These are phyloP conservation scores for Dendrolimus kikuchii DNA, from an alignment of 1,140 invertebrate genomes.

Conservation along the genomic window DNA sequence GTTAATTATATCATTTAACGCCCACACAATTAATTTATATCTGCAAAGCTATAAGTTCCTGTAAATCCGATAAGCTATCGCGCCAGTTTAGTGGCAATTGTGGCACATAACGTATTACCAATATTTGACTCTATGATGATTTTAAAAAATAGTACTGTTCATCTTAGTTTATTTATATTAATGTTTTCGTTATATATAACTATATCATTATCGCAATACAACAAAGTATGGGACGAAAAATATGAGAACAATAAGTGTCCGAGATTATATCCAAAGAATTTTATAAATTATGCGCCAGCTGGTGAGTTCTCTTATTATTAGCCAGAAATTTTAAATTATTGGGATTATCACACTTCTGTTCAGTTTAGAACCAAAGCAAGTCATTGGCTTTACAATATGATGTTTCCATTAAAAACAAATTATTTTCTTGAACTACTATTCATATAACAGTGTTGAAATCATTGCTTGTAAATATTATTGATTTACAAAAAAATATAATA, in stretches of 20 bases:
- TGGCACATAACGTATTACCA: conserved; percentile 5
- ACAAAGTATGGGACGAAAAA: conserved; percentile 62
- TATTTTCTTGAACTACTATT: too few relatives aligned
- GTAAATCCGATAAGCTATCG: conserved; percentile 27
- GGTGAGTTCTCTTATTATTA: conserved; percentile 37
- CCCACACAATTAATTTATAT: conserved; percentile 37
- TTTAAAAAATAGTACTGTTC: conserved; percentile 5
- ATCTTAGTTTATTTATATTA: conserved; percentile 24
- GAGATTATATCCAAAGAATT: conserved; percentile 66
- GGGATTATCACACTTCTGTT: too few relatives aligned
- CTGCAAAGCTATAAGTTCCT: conserved; percentile 34
- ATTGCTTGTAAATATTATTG: too few relatives aligned
- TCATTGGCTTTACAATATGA: too few relatives aligned
- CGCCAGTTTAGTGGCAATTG: conserved; percentile 6
- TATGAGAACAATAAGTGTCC: conserved; percentile 67
- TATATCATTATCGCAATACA: conserved; percentile 45
- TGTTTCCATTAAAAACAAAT: too few relatives aligned
- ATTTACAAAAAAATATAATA: too few relatives aligned
- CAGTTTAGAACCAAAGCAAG: too few relatives aligned
- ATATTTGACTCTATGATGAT: too few relatives aligned
- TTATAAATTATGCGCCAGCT: conserved; percentile 62
- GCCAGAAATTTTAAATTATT: not conserved
- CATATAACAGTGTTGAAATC: too few relatives aligned
- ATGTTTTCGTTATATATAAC: conserved; percentile 36
- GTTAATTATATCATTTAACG: conserved; percentile 27